A percentile compares a stretch with the other conserved stretches of the same genome.
phyloP scores from a whole-genome alignment of 2,888 invertebrate genomes.

The Chironomus riparius region DNA sequence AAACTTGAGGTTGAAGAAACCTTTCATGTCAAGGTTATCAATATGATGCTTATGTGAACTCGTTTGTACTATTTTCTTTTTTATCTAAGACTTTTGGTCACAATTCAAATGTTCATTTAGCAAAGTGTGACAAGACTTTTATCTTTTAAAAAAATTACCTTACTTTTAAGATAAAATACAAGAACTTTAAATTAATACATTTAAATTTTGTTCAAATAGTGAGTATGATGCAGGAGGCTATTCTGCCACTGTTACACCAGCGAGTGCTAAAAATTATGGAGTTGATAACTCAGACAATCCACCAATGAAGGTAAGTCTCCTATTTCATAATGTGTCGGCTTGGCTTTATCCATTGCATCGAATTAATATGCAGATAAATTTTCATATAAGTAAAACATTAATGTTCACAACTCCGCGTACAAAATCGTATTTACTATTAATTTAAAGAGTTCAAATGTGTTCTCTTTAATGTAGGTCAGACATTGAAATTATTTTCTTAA shows the following conservation, averaged over 20 bases:
- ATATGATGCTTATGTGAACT: too few relatives aligned
- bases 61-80: too few relatives aligned
- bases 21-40: too few relatives aligned
- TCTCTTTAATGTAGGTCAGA: not conserved
- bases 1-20: too few relatives aligned
- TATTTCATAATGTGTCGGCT: not conserved
- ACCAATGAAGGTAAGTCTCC: not conserved
- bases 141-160: too few relatives aligned
- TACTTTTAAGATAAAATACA: too few relatives aligned
- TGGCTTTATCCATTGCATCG: too few relatives aligned
- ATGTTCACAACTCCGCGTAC: not conserved
- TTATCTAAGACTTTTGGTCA: too few relatives aligned
- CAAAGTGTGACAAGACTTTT: too few relatives aligned
- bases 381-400: not conserved
- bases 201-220: not conserved
- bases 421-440: not conserved
- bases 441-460: slow-evolving; percentile 4
- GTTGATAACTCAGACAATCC: not conserved
- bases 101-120: too few relatives aligned
- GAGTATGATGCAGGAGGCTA: not conserved
- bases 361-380: not conserved
- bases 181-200: too few relatives aligned
- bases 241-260: not conserved
- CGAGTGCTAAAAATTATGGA: not conserved
- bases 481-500: slow-evolving; percentile 7